These are phyloP conservation scores for Calosoma granatense DNA, from an alignment of 1,140 invertebrate genomes.

Conservation along the genomic window DNA sequence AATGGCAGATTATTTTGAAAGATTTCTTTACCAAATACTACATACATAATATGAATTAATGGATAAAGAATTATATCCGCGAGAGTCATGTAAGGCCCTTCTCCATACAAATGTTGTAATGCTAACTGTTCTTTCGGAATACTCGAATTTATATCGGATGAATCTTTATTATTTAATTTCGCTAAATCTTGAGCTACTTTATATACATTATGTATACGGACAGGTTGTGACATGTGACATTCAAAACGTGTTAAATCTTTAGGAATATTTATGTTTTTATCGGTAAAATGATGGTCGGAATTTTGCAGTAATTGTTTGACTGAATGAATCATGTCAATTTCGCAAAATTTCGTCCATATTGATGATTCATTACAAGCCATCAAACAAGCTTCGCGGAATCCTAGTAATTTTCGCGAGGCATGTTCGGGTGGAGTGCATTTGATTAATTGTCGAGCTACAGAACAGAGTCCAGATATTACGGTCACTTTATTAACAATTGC, in stretches of 20 bases:
- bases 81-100: slow-evolving; percentile 72
- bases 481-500: slow-evolving; percentile 41
- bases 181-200: slow-evolving; percentile 52
- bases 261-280: slow-evolving; percentile 38
- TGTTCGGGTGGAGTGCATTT: slow-evolving; percentile 29
- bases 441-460: slow-evolving; percentile 54
- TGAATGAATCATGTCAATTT: slow-evolving; percentile 62
- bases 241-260: slow-evolving; percentile 65
- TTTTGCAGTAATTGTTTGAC: slow-evolving; percentile 33
- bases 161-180: slow-evolving; percentile 28
- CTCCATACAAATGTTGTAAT: slow-evolving; percentile 64
- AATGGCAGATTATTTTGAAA: slow-evolving; percentile 49
- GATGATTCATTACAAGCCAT: slow-evolving; percentile 75
- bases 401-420: slow-evolving; percentile 47
- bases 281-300: slow-evolving; percentile 12
- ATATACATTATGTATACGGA: slow-evolving; percentile 77
- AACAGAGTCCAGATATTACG: slow-evolving; percentile 49
- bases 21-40: slow-evolving; percentile 33
- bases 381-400: slow-evolving; percentile 68
- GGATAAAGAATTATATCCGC: slow-evolving; percentile 76
- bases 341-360: slow-evolving; percentile 87
- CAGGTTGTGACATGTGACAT: slow-evolving; percentile 72
- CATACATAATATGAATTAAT: slow-evolving; percentile 55
- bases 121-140: slow-evolving; percentile 42
- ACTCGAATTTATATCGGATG: slow-evolving; percentile 37